Conservation (phyloP, 2,888 invertebrate species). For the Laspeyria flexula region DNA sequence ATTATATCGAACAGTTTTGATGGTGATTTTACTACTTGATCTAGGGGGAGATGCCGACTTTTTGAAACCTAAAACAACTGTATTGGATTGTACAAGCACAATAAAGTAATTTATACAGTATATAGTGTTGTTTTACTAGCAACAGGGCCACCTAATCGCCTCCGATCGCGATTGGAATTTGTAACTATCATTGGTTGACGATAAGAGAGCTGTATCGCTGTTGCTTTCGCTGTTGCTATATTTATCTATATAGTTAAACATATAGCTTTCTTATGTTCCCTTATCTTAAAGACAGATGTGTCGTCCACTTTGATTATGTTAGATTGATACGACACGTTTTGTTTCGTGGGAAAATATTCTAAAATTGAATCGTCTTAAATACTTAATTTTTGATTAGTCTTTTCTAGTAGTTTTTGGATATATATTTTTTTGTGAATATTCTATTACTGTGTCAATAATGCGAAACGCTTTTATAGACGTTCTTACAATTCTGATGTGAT, state of each 20-base stretch:
- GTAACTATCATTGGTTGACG: not conserved
- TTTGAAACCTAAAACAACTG: too few relatives aligned
- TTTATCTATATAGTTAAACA: slow-evolving; percentile 8
- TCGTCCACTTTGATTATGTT: slow-evolving; percentile 18
- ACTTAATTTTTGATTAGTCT: too few relatives aligned
- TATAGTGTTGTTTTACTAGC: not conserved
- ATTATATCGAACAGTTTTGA: too few relatives aligned
- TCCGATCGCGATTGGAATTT: not conserved
- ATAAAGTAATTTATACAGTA: not conserved
- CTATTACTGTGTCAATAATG: too few relatives aligned
- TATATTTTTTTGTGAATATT: too few relatives aligned
- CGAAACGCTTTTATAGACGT: too few relatives aligned
- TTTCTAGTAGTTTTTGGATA: too few relatives aligned
- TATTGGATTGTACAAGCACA: too few relatives aligned
- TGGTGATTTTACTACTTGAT: too few relatives aligned
- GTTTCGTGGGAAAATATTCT: slow-evolving; percentile 3
- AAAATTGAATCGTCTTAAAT: too few relatives aligned
- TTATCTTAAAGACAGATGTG: slow-evolving; percentile 14
- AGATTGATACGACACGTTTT: slow-evolving; percentile 37
- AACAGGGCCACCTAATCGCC: not conserved
- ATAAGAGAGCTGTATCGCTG: slow-evolving; percentile 1
- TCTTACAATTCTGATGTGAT: too few relatives aligned
- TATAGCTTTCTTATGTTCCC: slow-evolving; percentile 21
- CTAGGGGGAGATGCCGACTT: too few relatives aligned
- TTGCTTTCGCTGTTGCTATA: not conserved